Conservation (phyloP, 2,888 invertebrate genomes). For the Strigamia transsilvanica region DNA sequence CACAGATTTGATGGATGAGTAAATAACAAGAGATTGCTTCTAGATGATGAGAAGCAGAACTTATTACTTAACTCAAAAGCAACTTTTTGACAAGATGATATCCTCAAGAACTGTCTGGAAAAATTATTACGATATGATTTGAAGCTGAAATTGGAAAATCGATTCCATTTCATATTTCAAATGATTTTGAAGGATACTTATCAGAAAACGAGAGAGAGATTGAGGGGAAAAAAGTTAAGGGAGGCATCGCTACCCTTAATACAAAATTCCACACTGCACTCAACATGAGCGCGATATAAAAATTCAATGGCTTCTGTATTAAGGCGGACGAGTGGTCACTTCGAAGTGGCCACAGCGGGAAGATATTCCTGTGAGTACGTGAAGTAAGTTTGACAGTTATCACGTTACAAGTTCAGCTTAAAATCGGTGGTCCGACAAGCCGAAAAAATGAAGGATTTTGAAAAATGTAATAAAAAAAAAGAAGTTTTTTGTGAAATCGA, state of each 20-base stretch:
- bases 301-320: conserved; percentile 9
- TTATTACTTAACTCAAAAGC: conserved; percentile 15
- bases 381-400: conserved; percentile 3
- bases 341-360: conserved; percentile 1
- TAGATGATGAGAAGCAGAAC: conserved; percentile 15
- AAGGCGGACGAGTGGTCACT: conserved; percentile 20
- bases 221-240: conserved; percentile 2
- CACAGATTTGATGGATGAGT: conserved; percentile 1
- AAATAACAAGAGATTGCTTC: conserved; percentile 13
- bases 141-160: conserved; percentile 9
- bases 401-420: neutral
- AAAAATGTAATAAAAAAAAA: conserved; percentile 5
- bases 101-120: conserved; percentile 2
- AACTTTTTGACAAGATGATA: conserved; percentile 20
- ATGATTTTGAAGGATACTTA: conserved; percentile 20
- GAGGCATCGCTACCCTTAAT: conserved; percentile 20
- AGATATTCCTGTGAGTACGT: conserved; percentile 14
- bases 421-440: neutral
- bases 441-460: neutral
- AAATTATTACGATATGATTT: conserved; percentile 9
- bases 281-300: conserved; percentile 14
- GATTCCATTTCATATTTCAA: conserved; percentile 15
- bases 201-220: neutral
- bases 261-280: conserved; percentile 15
- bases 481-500: neutral